Evolutionary conservation across 30 jellyfish, hydroid and myxozoan genomes (phyloP).

Genomic region (Pelagia noctiluca): DNA sequence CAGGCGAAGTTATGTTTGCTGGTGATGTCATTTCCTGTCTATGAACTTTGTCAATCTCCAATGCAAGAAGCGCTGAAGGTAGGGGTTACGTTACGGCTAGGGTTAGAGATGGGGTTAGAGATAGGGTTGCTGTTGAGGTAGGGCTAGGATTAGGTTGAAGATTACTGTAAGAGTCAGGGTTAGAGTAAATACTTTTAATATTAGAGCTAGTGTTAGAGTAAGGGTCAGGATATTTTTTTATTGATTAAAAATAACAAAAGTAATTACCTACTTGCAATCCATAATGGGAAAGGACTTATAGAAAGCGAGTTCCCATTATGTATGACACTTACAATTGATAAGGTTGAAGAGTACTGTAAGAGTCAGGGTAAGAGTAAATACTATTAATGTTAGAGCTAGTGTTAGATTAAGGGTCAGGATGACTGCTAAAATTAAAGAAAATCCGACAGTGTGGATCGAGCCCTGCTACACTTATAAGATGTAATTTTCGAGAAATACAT

Average conservation of each 20-base stretch:
- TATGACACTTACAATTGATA: not conserved
- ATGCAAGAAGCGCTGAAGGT: slow-evolving; percentile 85
- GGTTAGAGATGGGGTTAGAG: too few species aligned
- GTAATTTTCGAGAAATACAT: not conserved
- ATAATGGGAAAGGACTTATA: too few species aligned
- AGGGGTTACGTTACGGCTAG: not conserved
- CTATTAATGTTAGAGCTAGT: not conserved
- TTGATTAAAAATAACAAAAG: too few species aligned
- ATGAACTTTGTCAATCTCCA: slow-evolving; percentile 73
- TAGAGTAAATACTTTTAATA: not conserved
- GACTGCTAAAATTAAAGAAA: not conserved
- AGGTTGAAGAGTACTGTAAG: not conserved
- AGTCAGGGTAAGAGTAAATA: not conserved
- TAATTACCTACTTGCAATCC: too few species aligned
- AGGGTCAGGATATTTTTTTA: too few species aligned
- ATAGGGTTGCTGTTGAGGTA: too few species aligned
- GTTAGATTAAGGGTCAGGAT: too few species aligned
- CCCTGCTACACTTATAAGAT: not conserved
- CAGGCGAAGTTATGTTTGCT: slow-evolving; percentile 92
- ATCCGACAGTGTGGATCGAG: not conserved
- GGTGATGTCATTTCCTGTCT: slow-evolving; percentile 88
- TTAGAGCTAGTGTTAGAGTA: too few species aligned
- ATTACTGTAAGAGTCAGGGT: not conserved
- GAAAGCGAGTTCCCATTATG: too few species aligned
- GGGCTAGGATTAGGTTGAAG: not conserved